A percentile compares a stretch with the other conserved stretches of the same genome.
Conservation (phyloP, 2,797 vertebrate genomes). For the Oreochromis mossambicus region DNA sequence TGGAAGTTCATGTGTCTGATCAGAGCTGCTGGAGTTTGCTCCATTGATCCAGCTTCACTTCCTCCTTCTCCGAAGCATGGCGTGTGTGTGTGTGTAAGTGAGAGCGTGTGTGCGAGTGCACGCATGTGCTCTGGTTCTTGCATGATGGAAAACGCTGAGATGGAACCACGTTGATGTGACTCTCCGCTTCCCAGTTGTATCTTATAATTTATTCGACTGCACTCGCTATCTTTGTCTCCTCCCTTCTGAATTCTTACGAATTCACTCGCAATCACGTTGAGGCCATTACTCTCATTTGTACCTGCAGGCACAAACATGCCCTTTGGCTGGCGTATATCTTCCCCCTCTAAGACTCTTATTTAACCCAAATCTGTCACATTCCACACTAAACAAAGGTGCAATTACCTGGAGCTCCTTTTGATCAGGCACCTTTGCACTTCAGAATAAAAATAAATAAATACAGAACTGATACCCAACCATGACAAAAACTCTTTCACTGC, state of each 20-base stretch:
- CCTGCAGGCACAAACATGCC: slow-evolving; percentile 11
- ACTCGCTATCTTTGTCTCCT: not conserved
- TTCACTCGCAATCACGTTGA: not conserved
- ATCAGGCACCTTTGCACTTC: not conserved
- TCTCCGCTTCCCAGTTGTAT: slow-evolving; percentile 1
- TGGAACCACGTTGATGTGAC: slow-evolving; percentile 8
- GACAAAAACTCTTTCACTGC: not conserved
- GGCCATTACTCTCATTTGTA: slow-evolving; percentile 15
- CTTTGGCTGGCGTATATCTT: not conserved
- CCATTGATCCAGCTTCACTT: slow-evolving; percentile 43
- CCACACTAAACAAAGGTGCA: slow-evolving; percentile 15
- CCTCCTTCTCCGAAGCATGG: not conserved
- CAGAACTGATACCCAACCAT: not conserved
- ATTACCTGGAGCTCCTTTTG: slow-evolving; percentile 1
- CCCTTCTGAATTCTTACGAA: not conserved
- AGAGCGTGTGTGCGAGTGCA: not conserved
- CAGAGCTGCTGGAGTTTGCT: slow-evolving; percentile 2
- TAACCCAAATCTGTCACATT: slow-evolving; percentile 52
- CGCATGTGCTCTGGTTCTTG: not conserved
- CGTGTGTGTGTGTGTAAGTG: not conserved
- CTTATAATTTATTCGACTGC: slow-evolving; percentile 12
- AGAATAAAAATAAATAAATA: not conserved
- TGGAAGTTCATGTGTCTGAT: slow-evolving; percentile 10
- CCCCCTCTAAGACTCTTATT: slow-evolving; percentile 14
- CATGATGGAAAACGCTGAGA: slow-evolving; percentile 47